phyloP scores from a whole-genome alignment of 1,140 invertebrate genomes.

The Fopius arisanus region DNA sequence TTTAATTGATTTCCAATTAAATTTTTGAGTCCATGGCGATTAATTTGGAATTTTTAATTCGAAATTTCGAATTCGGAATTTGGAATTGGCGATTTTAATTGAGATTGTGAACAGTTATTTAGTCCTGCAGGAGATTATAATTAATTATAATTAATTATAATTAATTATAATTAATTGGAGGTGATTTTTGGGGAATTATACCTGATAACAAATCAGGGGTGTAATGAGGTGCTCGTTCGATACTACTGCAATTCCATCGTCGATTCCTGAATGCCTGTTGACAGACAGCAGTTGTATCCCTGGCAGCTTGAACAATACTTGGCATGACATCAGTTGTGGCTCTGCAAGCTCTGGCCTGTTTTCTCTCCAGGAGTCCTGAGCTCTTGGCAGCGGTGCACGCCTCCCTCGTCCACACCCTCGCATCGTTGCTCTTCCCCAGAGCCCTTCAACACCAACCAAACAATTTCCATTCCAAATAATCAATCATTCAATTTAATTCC shows the following conservation, averaged over 20 bases:
- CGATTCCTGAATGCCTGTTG: slow-evolving; percentile 75
- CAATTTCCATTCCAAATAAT: too few relatives aligned
- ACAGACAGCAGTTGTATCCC: slow-evolving; percentile 74
- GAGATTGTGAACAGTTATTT: too few relatives aligned
- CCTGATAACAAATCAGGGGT: slow-evolving; percentile 80
- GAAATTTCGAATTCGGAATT: too few relatives aligned
- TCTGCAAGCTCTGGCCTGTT: slow-evolving; percentile 73
- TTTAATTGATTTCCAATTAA: too few relatives aligned
- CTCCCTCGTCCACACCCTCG: slow-evolving; percentile 56
- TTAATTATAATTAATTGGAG: too few relatives aligned
- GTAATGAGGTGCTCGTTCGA: slow-evolving; percentile 74
- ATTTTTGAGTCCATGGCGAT: too few relatives aligned
- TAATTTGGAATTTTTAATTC: too few relatives aligned
- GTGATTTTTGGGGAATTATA: slow-evolving; percentile 58
- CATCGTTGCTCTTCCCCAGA: slow-evolving; percentile 52
- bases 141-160: too few relatives aligned
- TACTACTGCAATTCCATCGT: slow-evolving; percentile 87
- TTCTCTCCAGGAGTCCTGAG: slow-evolving; percentile 67
- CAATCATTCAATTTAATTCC: too few relatives aligned
- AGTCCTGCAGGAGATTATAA: too few relatives aligned
- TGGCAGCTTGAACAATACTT: slow-evolving; percentile 75
- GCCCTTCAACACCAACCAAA: slow-evolving; percentile 49
- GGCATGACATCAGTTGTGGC: slow-evolving; percentile 76
- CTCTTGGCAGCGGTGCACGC: slow-evolving; percentile 65
- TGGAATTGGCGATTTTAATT: too few relatives aligned